Evolutionary conservation across 37 sponge, comb jelly and placozoan genomes (phyloP).

Genomic region (Mnemiopsis leidyi): DNA sequence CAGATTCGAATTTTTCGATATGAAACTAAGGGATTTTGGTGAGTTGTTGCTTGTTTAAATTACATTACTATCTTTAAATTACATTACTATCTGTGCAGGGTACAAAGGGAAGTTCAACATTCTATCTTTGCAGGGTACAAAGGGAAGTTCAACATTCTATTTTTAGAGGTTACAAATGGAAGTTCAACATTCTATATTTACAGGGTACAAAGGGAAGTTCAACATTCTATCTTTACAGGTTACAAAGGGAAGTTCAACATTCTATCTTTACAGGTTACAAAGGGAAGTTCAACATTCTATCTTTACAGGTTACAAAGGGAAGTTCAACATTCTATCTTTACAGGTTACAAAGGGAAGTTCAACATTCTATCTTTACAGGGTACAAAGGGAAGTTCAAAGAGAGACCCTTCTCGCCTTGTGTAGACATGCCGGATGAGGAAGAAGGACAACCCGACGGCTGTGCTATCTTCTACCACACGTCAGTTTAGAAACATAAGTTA

Average conservation of each 20-base stretch:
- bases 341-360: slow-evolving; percentile 55
- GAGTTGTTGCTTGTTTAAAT: background rate
- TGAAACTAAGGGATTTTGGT: slow-evolving; percentile 51
- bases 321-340: background rate
- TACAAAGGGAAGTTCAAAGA: slow-evolving; percentile 46
- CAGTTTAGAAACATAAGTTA: too few species aligned
- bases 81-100: too few species aligned
- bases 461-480: slow-evolving; percentile 64
- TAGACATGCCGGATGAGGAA: background rate
- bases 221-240: background rate
- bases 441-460: slow-evolving; percentile 37
- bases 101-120: too few species aligned
- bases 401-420: slow-evolving; percentile 21
- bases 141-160: too few species aligned
- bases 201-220: slow-evolving; percentile 43
- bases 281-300: slow-evolving; percentile 5
- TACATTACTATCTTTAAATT: too few species aligned
- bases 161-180: too few species aligned
- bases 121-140: too few species aligned
- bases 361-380: background rate
- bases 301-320: slow-evolving; percentile 42
- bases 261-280: slow-evolving; percentile 18
- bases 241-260: slow-evolving; percentile 46
- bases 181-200: too few species aligned
- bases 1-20: slow-evolving; percentile 16